Base-by-base conservation (phyloP, 2,797 vertebrate species). In the Lycodopsis pacificus region DNA sequence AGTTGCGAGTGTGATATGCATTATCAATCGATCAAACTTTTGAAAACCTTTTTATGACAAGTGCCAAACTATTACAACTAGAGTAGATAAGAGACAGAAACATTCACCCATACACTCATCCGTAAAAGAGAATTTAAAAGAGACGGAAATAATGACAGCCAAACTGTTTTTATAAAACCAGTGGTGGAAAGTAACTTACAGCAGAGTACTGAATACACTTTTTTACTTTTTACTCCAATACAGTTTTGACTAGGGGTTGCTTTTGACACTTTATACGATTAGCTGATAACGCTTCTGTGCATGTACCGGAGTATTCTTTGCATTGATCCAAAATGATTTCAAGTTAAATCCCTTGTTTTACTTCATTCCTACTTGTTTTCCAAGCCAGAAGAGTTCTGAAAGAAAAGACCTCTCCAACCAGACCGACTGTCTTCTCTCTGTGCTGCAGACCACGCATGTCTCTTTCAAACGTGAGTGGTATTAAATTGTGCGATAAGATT, bases 391-490 rank as follows among this genome's bases (percentile, higher is more conserved):
- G 19, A 66, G 19, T 71, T 27, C 17, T 70, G 42, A 63, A 46
- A 65, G n/a, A 40, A 67, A 20, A 32, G 9, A 9, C 51, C 51
- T 56, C 48, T 68, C 46, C 62, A 77, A 27, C 19, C 63, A 56
- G 59, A 48, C 13, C 17, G 32, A 65, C 65, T 59, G 34, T 78
- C 32, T 13, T 44, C 8, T 68, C 17, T 53, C 51, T 62, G 9
- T 57, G 53, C 14, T 51, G 57, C 71, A 53, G 72, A 70, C 58
- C 59, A 80, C 57, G 70, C 78, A 38, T 25, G 7, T 65, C 19
- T 59, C 34, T 68, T 22, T 17, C 20, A 57, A 81, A 76, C 4
- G 7, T 4, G 34, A 71, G 13, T 12, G 46, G 22, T 63, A 17
- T 27, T 51, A 70, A 51, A 80, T 64, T 68, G 20, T 53, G 11